phyloP scores from a whole-genome alignment of 2,888 invertebrate species.

The Tromatobia lineatoria region DNA sequence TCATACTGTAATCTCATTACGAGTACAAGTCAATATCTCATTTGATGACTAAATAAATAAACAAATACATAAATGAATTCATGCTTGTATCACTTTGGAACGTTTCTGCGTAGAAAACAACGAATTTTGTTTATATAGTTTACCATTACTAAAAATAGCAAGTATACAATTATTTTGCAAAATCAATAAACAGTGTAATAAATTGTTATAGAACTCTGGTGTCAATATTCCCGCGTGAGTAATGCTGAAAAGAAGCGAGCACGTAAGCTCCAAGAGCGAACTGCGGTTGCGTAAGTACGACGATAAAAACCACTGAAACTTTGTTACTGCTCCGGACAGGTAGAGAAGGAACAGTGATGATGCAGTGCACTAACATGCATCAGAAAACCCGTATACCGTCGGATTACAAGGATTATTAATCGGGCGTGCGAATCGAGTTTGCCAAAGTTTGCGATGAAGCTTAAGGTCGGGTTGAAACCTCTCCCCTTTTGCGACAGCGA shows the following conservation, averaged over 20 bases:
- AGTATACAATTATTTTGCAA: no score
- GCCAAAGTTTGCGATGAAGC: constrained; percentile 47
- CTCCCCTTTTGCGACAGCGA: neutral
- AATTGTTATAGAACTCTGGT: no score
- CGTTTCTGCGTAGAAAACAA: no score
- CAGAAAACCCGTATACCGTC: constrained; percentile 2
- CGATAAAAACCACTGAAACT: constrained; percentile 24
- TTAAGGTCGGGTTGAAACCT: constrained; percentile 48
- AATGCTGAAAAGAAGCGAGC: neutral
- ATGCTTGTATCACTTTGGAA: no score
- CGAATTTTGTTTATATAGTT: no score
- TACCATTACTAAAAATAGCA: no score
- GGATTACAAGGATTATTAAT: constrained; percentile 73
- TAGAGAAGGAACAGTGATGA: neutral
- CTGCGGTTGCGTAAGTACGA: neutral
- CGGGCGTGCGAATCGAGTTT: constrained; percentile 71
- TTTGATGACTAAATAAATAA: no score
- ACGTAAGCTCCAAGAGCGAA: neutral
- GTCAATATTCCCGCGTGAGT: neutral
- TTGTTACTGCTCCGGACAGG: constrained; percentile 7
- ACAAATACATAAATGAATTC: no score
- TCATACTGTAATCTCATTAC: no score
- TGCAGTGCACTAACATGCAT: neutral
- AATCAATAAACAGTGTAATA: no score
- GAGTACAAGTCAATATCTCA: no score